Base-by-base conservation (phyloP, 2,113 vertebrate species). In the Bungarus multicinctus region DNA sequence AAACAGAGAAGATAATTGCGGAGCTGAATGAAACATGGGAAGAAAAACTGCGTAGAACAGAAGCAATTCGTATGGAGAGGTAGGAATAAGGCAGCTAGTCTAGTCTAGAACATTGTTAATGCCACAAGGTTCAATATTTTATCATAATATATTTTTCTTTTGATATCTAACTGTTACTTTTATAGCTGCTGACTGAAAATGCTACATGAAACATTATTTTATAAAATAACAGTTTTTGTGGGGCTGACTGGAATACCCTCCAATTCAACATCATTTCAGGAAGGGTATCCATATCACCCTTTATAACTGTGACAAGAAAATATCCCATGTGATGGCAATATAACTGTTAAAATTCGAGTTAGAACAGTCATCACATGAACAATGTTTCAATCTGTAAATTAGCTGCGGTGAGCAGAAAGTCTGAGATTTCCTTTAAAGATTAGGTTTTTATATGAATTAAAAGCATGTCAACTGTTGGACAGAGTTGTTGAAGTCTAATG, bases 1-100 rank as follows among this genome's bases (percentile, higher is more conserved):
- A 99, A 97, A 99, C 99, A 0, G 99, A 99, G 96, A 99, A 99
- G 97, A 99, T 99, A 94, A 99, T 99, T 3, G 99, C 99, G 0
- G 99, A 99, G 94, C 98, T 99, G 94, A 99, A 99, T 0, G 99
- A 99, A 95, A 99, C 99, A 0, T 99, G 99, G 99, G 99, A 99
- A 92, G 99, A 99, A 97, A 99, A 99, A 94, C 98, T 99, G 81
- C 98, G 99, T 1, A 97, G 99, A 91, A 99, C 99, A 0, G 99
- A 99, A 92, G 99, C 99, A 52, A 99, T 99, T n/a, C 97, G 99
- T 34, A 99, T 99, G 99, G 99, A 99, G 96, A 98, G 99, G 99
- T 99, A 93, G 30, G 91, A 90, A 89, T 25, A 11, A 1, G 1
- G 43, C 45, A 14, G 34, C 2, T 55, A 54, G 8, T 16, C 11